A percentile compares a stretch with the other conserved stretches of the same genome.
phyloP scores from a whole-genome alignment of 2,113 vertebrate species.

The Mastomys coucha region DNA sequence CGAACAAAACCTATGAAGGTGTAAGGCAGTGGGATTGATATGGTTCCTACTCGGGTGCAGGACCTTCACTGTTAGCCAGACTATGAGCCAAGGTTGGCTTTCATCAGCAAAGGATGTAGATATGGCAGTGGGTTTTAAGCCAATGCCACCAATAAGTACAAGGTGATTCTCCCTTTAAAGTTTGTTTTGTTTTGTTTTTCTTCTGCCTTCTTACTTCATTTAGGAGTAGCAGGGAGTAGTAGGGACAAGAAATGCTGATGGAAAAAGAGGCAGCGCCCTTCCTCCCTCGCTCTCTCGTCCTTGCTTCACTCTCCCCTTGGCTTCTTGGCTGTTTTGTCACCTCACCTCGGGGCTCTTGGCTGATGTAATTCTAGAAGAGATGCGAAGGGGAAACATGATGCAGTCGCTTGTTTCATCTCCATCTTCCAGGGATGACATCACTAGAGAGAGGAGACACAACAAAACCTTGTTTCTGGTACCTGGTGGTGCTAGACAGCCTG shows the following conservation, averaged over 20 bases:
- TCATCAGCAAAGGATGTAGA: neutral
- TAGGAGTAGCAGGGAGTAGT: neutral
- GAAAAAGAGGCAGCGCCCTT: neutral
- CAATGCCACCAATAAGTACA: slow-evolving; percentile 3
- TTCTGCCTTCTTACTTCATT: neutral
- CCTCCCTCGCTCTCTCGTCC: neutral
- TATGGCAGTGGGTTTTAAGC: neutral
- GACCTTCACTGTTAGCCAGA: neutral
- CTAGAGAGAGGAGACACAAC: slow-evolving; percentile 36
- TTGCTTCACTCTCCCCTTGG: neutral
- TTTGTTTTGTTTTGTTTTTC: neutral
- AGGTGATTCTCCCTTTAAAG: slow-evolving; percentile 33
- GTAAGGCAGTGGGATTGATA: neutral
- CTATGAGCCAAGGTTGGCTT: neutral
- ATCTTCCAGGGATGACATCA: slow-evolving; percentile 69
- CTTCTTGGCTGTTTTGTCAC: slow-evolving; percentile 45
- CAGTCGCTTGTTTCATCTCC: slow-evolving; percentile 51
- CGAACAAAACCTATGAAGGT: neutral
- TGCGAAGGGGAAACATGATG: slow-evolving; percentile 64
- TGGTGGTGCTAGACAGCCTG: neutral
- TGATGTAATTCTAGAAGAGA: slow-evolving; percentile 76
- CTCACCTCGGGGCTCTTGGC: slow-evolving; percentile 32
- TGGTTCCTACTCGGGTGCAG: neutral
- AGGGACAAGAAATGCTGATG: neutral
- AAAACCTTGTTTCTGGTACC: slow-evolving; percentile 14